phyloP scores from a whole-genome alignment of 2,113 vertebrate species.

The Antennarius striatus region DNA sequence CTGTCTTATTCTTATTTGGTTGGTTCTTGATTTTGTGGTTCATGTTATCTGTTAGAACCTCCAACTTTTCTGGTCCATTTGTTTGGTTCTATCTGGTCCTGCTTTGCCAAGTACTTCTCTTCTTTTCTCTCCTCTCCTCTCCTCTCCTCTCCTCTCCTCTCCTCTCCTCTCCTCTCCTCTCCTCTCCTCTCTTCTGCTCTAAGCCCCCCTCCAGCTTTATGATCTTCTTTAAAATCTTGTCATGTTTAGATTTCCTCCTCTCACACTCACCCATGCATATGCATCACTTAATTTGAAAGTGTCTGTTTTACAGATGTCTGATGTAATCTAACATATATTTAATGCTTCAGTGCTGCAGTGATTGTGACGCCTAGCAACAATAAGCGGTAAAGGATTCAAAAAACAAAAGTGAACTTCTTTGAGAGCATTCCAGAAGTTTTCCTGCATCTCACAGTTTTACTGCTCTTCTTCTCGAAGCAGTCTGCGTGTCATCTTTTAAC shows the following conservation, averaged over 20 bases:
- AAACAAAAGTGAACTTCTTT: neutral
- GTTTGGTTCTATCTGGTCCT: neutral
- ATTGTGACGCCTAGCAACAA: constrained; percentile 24
- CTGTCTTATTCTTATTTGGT: no score
- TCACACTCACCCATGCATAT: neutral
- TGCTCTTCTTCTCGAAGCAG: neutral
- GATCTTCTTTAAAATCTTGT: neutral
- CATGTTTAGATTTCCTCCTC: constrained; percentile 1
- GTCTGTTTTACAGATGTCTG: neutral
- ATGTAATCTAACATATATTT: constrained; percentile 10
- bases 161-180: neutral
- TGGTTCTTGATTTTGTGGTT: no score
- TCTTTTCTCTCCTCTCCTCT: no score
- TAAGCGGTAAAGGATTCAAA: constrained; percentile 1
- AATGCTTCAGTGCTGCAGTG: constrained; percentile 5
- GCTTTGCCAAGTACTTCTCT: no score
- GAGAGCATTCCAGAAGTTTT: constrained; percentile 2
- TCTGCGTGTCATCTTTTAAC: neutral
- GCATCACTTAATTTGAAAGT: neutral
- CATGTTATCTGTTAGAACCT: no score
- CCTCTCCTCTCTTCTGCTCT: neutral
- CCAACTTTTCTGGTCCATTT: no score
- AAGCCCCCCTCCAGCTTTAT: neutral
- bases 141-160: neutral
- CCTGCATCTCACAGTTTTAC: neutral